These are phyloP conservation scores for Trichonephila clavata DNA, from an alignment of 1,140 invertebrate species.

Conservation along the genomic window DNA sequence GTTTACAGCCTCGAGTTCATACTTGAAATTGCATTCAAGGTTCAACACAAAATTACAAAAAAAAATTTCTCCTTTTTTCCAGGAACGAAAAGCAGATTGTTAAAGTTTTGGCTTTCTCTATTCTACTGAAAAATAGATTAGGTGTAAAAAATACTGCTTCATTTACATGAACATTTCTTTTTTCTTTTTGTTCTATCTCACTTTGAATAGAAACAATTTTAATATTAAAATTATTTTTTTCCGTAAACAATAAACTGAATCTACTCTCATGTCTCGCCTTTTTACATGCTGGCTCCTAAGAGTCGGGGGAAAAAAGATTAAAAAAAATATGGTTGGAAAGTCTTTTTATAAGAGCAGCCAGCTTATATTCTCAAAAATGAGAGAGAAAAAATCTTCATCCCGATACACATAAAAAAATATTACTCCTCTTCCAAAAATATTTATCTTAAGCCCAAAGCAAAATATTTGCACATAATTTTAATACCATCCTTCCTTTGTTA, in stretches of 20 bases:
- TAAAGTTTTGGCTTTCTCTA: background rate
- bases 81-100: background rate
- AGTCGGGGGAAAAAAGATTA: background rate
- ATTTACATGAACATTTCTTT: constrained; percentile 1
- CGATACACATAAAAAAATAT: no score
- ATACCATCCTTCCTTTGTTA: no score
- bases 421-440: no score
- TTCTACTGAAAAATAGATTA: constrained; percentile 21
- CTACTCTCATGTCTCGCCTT: background rate
- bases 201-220: background rate
- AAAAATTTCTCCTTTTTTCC: background rate
- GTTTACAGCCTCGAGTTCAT: background rate
- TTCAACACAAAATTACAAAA: background rate
- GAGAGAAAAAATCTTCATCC: no score
- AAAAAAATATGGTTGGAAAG: background rate
- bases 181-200: background rate
- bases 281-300: background rate
- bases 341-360: background rate
- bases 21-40: background rate
- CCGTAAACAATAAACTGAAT: background rate
- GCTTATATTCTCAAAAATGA: no score
- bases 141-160: background rate
- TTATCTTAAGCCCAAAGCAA: no score
- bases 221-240: background rate
- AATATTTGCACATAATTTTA: no score